phyloP scores from a whole-genome alignment of 2,113 vertebrate genomes.

The Ophthalmolycus amberensis region DNA sequence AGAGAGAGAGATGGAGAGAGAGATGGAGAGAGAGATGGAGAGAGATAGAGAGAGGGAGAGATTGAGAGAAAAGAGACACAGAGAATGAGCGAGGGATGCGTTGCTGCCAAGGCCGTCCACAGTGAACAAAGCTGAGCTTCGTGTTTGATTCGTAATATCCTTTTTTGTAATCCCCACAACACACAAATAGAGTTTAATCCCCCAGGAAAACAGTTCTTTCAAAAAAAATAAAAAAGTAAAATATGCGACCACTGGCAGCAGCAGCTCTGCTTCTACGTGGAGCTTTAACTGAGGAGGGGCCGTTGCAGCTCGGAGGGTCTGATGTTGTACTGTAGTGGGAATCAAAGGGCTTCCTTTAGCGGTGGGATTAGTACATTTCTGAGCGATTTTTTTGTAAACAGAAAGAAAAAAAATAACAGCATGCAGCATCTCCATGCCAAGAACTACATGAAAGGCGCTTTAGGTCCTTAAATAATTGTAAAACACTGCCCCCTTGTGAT shows the following conservation, averaged over 20 bases:
- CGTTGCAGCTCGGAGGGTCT: too few relatives aligned
- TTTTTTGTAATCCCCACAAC: slow-evolving; percentile 49
- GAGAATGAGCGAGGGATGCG: slow-evolving; percentile 14
- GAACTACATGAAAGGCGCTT: slow-evolving; percentile 21
- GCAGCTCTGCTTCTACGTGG: slow-evolving; percentile 31
- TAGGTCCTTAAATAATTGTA: slow-evolving; percentile 49
- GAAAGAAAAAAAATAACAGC: slow-evolving; percentile 19
- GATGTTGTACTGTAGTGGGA: slow-evolving; percentile 40
- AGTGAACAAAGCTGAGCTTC: slow-evolving; percentile 50
- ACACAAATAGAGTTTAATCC: slow-evolving; percentile 62
- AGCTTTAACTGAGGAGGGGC: slow-evolving; percentile 43
- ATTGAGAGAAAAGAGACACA: neutral
- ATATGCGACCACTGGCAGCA: slow-evolving; percentile 30
- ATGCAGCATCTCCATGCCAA: slow-evolving; percentile 33
- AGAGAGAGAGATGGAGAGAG: neutral
- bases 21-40: neutral
- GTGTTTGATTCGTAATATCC: slow-evolving; percentile 66
- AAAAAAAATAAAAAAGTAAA: slow-evolving; percentile 13
- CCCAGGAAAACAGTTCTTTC: slow-evolving; percentile 51
- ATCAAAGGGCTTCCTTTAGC: slow-evolving; percentile 49
- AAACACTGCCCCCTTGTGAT: slow-evolving; percentile 78
- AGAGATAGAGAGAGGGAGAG: neutral
- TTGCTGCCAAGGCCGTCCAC: slow-evolving; percentile 20
- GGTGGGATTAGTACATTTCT: slow-evolving; percentile 20
- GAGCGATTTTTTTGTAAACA: slow-evolving; percentile 44